Evolutionary conservation across 2,797 vertebrate genomes (phyloP).

Genomic region (Hippocampus kuda): DNA sequence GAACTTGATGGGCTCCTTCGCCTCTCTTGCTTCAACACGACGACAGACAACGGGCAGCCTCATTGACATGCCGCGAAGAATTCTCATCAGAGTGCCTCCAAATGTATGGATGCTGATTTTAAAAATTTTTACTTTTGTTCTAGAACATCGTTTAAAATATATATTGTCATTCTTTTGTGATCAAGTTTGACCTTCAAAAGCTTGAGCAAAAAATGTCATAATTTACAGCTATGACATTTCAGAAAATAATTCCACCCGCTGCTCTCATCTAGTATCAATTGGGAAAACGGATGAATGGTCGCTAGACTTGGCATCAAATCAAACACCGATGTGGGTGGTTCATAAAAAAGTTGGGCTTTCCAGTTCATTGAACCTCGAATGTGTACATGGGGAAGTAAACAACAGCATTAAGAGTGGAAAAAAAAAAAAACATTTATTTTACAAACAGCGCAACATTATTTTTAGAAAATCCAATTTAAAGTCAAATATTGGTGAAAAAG

Average conservation of each 20-base stretch:
- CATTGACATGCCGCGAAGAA: neutral
- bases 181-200: too few species aligned
- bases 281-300: too few species aligned
- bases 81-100: too few species aligned
- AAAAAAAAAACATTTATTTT: neutral
- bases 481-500: neutral
- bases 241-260: too few species aligned
- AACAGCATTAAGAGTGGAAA: neutral
- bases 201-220: too few species aligned
- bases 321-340: neutral
- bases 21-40: neutral
- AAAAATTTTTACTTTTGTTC: too few species aligned
- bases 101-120: too few species aligned
- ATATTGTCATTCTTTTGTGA: too few species aligned
- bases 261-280: too few species aligned
- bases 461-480: neutral
- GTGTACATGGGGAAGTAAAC: neutral
- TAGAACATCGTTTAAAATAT: too few species aligned
- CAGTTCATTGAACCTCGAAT: neutral
- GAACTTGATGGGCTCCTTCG: constrained; percentile 57
- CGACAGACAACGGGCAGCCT: neutral
- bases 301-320: too few species aligned
- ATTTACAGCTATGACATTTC: too few species aligned
- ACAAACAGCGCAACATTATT: neutral
- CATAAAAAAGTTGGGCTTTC: neutral